Evolutionary conservation across 2,797 vertebrate species (phyloP).

Genomic region (Diceros bicornis): DNA sequence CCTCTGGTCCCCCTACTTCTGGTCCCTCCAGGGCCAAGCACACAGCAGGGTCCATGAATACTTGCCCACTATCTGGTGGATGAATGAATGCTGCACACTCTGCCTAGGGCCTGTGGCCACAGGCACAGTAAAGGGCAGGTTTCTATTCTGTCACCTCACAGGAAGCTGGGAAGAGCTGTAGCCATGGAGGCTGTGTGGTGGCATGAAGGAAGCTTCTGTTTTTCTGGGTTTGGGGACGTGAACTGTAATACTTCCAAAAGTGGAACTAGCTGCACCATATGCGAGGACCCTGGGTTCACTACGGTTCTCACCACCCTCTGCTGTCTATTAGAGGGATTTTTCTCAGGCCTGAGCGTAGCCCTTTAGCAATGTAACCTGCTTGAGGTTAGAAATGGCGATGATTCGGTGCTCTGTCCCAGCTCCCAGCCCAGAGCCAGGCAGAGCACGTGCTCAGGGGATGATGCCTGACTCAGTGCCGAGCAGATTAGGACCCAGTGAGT

Average conservation of each 20-base stretch:
- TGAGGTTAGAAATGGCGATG: background rate
- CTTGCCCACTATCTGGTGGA: conserved; percentile 13
- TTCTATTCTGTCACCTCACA: conserved; percentile 13
- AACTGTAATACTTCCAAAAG: conserved; percentile 41
- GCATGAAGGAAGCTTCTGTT: background rate
- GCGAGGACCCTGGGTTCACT: background rate
- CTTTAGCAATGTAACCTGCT: background rate
- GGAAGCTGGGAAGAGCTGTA: conserved; percentile 8
- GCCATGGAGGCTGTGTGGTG: background rate
- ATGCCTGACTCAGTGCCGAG: background rate
- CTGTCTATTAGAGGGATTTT: background rate
- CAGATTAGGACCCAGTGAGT: background rate
- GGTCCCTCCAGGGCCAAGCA: background rate
- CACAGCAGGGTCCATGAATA: conserved; percentile 18
- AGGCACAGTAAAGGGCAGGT: background rate
- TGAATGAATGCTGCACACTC: background rate
- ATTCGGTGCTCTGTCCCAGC: background rate
- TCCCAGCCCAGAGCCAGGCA: background rate
- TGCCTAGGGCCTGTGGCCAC: background rate
- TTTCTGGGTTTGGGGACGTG: background rate
- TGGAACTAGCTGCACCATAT: background rate
- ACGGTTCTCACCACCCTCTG: background rate
- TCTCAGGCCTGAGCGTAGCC: background rate
- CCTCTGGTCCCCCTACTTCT: background rate
- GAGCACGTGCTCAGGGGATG: background rate